Percentiles rank a stretch among this genome's conserved stretches.
phyloP scores from a whole-genome alignment of 2,888 invertebrate genomes.

The Meloe dianella region DNA sequence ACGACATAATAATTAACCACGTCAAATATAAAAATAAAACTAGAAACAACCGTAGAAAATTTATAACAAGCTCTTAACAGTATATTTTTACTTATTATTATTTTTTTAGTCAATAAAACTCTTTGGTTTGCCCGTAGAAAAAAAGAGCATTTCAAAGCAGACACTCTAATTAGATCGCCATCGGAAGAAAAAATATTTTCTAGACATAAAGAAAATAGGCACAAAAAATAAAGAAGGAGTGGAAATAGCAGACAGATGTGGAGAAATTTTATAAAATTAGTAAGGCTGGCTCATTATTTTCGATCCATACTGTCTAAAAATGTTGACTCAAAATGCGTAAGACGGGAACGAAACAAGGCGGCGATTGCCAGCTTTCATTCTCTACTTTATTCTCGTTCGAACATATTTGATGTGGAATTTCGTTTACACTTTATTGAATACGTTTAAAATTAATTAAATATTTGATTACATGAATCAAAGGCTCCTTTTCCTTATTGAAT shows the following conservation, averaged over 20 bases:
- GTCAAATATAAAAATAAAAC: not conserved
- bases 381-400: slow-evolving; percentile 21
- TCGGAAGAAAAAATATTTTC: not conserved
- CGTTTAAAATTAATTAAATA: slow-evolving; percentile 36
- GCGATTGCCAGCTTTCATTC: slow-evolving; percentile 19
- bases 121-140: no score
- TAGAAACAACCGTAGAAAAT: no score
- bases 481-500: slow-evolving; percentile 23
- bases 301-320: not conserved
- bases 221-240: not conserved
- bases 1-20: not conserved
- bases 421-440: slow-evolving; percentile 34
- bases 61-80: no score
- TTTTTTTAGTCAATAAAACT: no score
- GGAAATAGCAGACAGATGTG: not conserved
- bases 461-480: slow-evolving; percentile 35
- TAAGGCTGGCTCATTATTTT: not conserved
- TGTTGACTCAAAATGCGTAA: not conserved
- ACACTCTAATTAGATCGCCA: not conserved
- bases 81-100: no score
- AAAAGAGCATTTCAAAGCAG: not conserved
- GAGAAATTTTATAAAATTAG: not conserved
- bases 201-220: not conserved
- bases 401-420: slow-evolving; percentile 34
- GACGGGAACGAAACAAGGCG: not conserved